These are phyloP conservation scores for Genyomyrus donnyi DNA, from an alignment of 2,113 vertebrate genomes.

Conservation along the genomic window DNA sequence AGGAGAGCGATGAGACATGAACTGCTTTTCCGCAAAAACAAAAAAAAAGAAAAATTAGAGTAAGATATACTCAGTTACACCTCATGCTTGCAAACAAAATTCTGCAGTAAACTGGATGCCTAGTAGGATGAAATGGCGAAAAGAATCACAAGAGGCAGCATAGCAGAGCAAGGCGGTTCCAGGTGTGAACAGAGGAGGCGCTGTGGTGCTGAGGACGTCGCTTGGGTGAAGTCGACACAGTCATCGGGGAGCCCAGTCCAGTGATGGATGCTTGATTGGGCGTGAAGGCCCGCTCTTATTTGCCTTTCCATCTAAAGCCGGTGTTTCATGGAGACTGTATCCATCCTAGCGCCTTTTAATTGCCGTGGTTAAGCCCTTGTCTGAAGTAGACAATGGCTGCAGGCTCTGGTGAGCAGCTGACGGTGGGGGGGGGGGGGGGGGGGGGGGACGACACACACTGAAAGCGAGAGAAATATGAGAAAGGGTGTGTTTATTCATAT, in stretches of 20 bases:
- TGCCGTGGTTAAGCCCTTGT: background rate
- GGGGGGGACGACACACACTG: background rate
- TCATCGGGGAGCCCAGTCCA: background rate
- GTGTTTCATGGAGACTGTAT: background rate
- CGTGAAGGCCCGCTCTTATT: background rate
- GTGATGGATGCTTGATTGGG: background rate
- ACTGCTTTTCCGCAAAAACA: background rate
- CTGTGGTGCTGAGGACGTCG: background rate
- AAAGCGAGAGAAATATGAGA: background rate
- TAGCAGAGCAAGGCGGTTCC: background rate
- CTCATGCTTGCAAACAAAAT: background rate
- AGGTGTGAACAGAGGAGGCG: background rate
- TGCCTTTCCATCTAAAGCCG: background rate
- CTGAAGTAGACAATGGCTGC: background rate
- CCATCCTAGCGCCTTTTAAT: background rate
- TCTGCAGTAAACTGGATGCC: background rate
- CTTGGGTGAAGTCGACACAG: background rate
- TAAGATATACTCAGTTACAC: background rate
- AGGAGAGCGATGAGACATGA: background rate
- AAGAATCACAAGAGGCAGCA: background rate
- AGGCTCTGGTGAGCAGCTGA: background rate
- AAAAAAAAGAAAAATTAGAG: background rate
- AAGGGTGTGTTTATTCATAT: background rate
- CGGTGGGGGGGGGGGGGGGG: background rate
- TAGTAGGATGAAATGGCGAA: background rate